Evolutionary conservation across 2,888 invertebrate species (phyloP).

Genomic region (Phorcus lineatus): DNA sequence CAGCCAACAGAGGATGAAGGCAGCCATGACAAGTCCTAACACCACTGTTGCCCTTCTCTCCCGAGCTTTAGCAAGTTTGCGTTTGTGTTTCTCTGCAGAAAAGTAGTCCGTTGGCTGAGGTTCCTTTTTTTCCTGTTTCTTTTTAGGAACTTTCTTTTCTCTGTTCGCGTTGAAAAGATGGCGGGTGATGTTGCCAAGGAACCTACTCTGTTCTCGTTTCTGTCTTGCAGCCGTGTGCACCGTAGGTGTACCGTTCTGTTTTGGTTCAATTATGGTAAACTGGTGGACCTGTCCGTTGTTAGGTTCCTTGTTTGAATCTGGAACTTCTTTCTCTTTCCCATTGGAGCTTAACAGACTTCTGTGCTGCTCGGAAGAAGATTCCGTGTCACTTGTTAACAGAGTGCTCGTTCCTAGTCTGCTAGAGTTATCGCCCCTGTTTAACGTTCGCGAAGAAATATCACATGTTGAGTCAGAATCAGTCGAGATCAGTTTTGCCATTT

Average conservation of each 20-base stretch:
- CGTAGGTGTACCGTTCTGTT: constrained; percentile 37
- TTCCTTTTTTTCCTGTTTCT: constrained; percentile 21
- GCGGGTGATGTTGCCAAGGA: constrained; percentile 25
- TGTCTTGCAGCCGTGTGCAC: background rate
- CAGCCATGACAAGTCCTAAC: constrained; percentile 97
- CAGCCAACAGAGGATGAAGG: constrained; percentile 98
- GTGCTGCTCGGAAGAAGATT: constrained; percentile 38
- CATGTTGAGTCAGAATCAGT: constrained; percentile 54
- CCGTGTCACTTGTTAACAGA: constrained; percentile 40
- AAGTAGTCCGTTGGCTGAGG: constrained; percentile 35
- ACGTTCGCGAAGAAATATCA: constrained; percentile 17
- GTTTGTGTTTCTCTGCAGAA: constrained; percentile 81
- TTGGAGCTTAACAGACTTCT: background rate
- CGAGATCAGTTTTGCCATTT: constrained; percentile 51
- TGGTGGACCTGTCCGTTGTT: constrained; percentile 42
- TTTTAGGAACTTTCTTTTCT: constrained; percentile 39
- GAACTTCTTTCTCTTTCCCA: constrained; percentile 12
- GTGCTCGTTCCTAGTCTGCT: constrained; percentile 26
- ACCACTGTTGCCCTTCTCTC: constrained; percentile 97
- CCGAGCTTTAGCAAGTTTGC: constrained; percentile 93
- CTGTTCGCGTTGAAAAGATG: constrained; percentile 29
- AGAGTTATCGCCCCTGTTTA: constrained; percentile 27
- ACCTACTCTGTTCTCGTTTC: background rate
- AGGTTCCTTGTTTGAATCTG: constrained; percentile 21
- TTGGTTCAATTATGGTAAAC: constrained; percentile 44